phyloP scores from a whole-genome alignment of 2,113 vertebrate species.

The Xiphias gladius region DNA sequence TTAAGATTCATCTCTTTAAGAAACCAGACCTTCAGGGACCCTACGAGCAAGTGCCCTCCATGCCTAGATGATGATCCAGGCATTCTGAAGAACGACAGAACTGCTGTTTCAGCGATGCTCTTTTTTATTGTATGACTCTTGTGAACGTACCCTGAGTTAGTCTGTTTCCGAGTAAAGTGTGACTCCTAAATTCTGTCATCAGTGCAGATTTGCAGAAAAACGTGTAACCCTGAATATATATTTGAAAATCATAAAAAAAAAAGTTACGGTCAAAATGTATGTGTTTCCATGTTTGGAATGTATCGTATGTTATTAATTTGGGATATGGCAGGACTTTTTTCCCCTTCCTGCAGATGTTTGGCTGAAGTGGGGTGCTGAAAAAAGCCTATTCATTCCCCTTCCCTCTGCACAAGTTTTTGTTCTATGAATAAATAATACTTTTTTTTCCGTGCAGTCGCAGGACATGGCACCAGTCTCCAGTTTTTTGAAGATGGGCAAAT shows the following conservation, averaged over 20 bases:
- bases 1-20: neutral
- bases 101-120: neutral
- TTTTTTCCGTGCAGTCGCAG: constrained; percentile 32
- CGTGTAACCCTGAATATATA: neutral
- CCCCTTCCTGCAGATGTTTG: constrained; percentile 39
- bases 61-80: neutral
- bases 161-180: neutral
- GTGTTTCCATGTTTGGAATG: constrained; percentile 8
- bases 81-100: neutral
- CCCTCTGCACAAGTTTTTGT: constrained; percentile 14
- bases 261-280: neutral
- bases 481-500: constrained; percentile 28
- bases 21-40: neutral
- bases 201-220: neutral
- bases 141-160: neutral
- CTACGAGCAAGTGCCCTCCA: neutral
- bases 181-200: neutral
- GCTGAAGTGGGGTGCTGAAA: constrained; percentile 21
- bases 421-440: constrained; percentile 56
- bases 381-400: constrained; percentile 54
- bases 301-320: constrained; percentile 10
- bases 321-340: neutral
- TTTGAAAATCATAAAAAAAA: neutral
- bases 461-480: neutral
- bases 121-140: neutral